A percentile compares a stretch with the other conserved stretches of the same genome.
Conservation (phyloP, 2,888 invertebrate species). For the Tetragonula carbonaria region DNA sequence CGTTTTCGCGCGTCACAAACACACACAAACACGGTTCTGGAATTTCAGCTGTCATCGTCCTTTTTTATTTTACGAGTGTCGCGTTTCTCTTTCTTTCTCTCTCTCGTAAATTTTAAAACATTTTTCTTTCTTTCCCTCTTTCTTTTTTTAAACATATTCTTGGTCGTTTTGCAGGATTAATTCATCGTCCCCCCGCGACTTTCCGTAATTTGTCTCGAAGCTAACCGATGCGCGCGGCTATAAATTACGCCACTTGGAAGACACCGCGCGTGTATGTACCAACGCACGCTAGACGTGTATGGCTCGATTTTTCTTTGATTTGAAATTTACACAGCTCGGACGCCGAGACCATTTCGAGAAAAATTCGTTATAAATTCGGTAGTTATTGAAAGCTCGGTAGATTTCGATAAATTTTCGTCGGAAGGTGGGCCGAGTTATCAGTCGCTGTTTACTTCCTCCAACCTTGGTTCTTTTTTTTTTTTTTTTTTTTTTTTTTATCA, state of each 20-base stretch:
- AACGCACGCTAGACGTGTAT: background rate
- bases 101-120: background rate
- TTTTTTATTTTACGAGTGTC: background rate
- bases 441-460: constrained; percentile 43
- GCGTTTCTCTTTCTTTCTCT: background rate
- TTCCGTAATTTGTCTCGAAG: constrained; percentile 38
- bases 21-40: constrained; percentile 13
- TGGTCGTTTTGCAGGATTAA: constrained; percentile 1
- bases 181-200: constrained; percentile 19
- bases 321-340: constrained; percentile 41
- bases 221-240: constrained; percentile 19
- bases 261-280: background rate
- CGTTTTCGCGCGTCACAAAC: constrained; percentile 54
- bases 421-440: constrained; percentile 43
- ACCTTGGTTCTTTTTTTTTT: background rate
- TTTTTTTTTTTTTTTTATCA: constrained; percentile 28
- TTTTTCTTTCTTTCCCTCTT: background rate
- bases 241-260: constrained; percentile 36
- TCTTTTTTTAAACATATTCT: background rate
- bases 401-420: constrained; percentile 35
- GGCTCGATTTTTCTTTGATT: background rate
- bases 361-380: constrained; percentile 36
- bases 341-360: constrained; percentile 7
- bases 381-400: constrained; percentile 31
- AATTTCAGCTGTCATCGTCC: constrained; percentile 19